Evolutionary conservation across 2,888 invertebrate genomes (phyloP), one percentile per base, ranked within the genome.

Genomic region (Ligdia adustata): DNA sequence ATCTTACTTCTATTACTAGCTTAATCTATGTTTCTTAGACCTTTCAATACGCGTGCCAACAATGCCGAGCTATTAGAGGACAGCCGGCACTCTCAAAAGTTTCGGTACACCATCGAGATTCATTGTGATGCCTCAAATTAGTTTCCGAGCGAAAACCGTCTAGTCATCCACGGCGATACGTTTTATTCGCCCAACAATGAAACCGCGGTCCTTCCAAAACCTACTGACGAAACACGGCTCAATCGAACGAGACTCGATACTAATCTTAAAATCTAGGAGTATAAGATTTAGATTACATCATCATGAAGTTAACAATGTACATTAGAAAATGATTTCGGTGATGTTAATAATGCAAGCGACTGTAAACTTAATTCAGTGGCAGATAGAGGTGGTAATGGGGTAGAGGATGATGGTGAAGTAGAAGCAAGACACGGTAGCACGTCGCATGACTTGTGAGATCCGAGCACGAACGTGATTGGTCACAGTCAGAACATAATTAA

Each of bases 401-500:
- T 65, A 72, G 53, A 37, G 20, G 20, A 11, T 32, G 51, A 41
- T 45, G 44, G 32, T 41, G 62, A 54, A 57, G 68, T 72, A 61
- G 69, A 57, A 77, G 72, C 75, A 82, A 76, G 79, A 82, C 83
- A 81, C 90, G 78, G 90, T 90, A 90, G 90, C 90, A 86, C 84
- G 88, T 80, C 75, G 90, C 79, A 89, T 90, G 90, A 90, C 90
- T 88, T 64, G 88, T 80, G 75, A 86, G 79, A 88, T 72, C 77
- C 84, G 82, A 88, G 87, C 89, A 90, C 88, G 90, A 90, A 82
- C 85, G 75, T 85, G 81, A 90, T 90, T 90, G 90, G 90, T 86
- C 89, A 90, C 90, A 90, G 88, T 75, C 83, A 69, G 84, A 87
- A 90, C 81, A 84, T 89, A 90, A 90, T 90, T 90, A 90, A 90